Evolutionary conservation across 2,797 vertebrate genomes (phyloP).

Genomic region (Sebastes variabilis): DNA sequence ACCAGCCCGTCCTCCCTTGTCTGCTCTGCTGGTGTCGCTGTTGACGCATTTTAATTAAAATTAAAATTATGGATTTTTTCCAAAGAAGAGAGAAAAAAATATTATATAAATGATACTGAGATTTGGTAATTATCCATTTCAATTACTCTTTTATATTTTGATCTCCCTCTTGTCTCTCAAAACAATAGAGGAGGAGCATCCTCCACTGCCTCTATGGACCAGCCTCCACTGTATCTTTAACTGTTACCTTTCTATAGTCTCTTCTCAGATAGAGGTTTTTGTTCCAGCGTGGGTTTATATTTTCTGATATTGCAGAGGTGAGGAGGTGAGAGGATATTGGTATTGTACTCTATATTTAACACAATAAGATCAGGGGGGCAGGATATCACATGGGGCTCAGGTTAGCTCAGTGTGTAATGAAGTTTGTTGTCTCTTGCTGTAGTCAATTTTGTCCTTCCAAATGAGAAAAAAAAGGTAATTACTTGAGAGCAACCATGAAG

Average conservation of each 20-base stretch:
- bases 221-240: slow-evolving; percentile 1
- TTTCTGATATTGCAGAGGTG: slow-evolving; percentile 32
- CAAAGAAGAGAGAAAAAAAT: not conserved
- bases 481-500: slow-evolving; percentile 64
- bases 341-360: slow-evolving; percentile 38
- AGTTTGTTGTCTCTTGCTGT: slow-evolving; percentile 65
- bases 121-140: not conserved
- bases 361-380: slow-evolving; percentile 11
- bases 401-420: slow-evolving; percentile 63
- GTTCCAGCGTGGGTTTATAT: slow-evolving; percentile 14
- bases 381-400: slow-evolving; percentile 33
- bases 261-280: slow-evolving; percentile 8
- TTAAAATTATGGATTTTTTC: not conserved
- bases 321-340: slow-evolving; percentile 42
- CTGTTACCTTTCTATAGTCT: slow-evolving; percentile 27
- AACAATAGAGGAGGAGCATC: not conserved
- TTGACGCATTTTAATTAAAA: not conserved
- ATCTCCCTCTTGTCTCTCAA: too few species aligned
- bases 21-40: not conserved
- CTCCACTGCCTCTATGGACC: not conserved
- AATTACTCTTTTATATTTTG: not conserved
- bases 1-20: not conserved
- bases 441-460: slow-evolving; percentile 63
- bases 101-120: not conserved
- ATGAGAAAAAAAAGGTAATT: slow-evolving; percentile 67